Evolutionary conservation across 2,797 vertebrate species (phyloP).

Genomic region (Myoxocephalus aenaeus): DNA sequence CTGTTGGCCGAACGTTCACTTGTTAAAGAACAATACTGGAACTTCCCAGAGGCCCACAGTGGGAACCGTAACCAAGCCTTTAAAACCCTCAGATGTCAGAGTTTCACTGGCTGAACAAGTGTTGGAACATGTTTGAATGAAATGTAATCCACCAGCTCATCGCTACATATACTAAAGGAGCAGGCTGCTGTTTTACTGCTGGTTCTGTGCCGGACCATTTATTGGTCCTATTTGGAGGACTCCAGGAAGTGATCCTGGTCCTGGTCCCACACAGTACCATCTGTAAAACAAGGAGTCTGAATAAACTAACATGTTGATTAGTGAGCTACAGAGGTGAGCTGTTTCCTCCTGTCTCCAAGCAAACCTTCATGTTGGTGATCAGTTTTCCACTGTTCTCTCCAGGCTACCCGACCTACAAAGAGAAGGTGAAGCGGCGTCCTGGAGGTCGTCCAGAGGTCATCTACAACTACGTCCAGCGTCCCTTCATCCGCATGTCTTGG

Average conservation of each 20-base stretch:
- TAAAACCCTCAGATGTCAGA: slow-evolving; percentile 2
- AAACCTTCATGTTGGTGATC: background rate
- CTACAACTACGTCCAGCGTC: slow-evolving; percentile 98
- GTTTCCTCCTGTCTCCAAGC: background rate
- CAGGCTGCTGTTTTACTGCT: too few species aligned
- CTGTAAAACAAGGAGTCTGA: too few species aligned
- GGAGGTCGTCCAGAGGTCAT: slow-evolving; percentile 97
- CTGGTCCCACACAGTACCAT: background rate
- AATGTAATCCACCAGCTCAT: background rate
- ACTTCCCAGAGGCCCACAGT: too few species aligned
- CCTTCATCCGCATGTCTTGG: slow-evolving; percentile 99
- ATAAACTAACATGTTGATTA: background rate
- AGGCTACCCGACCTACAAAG: slow-evolving; percentile 99
- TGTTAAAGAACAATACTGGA: too few species aligned
- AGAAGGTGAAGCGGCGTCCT: slow-evolving; percentile 97
- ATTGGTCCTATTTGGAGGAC: too few species aligned
- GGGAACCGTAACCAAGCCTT: too few species aligned
- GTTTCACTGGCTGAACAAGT: background rate
- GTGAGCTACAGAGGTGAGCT: background rate
- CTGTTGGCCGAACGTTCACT: background rate
- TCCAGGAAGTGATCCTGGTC: too few species aligned
- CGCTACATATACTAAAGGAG: background rate
- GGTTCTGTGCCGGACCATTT: too few species aligned
- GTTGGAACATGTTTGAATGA: background rate
- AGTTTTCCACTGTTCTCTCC: background rate